These are phyloP conservation scores for Drosophila pallidifrons DNA, from an alignment of 1,140 invertebrate genomes.

Conservation along the genomic window DNA sequence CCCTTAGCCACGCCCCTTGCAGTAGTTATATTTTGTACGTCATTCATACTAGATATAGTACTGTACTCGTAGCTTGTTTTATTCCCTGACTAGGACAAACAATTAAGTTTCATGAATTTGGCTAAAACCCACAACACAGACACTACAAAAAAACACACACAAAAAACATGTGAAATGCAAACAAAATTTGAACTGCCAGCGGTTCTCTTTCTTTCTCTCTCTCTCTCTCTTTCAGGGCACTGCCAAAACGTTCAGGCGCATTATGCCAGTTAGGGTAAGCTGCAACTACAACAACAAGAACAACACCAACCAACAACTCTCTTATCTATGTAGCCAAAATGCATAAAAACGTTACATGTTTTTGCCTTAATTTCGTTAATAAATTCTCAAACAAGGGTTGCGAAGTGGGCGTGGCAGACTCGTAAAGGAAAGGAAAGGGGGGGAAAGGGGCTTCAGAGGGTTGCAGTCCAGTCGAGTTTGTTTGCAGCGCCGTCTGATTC, in stretches of 20 bases:
- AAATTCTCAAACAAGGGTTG: conserved; percentile 46
- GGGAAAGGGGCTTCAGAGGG: conserved; percentile 1
- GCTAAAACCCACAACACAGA: conserved; percentile 56
- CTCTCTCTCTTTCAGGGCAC: conserved; percentile 78
- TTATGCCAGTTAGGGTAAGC: conserved; percentile 84
- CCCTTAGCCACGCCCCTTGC: conserved; percentile 13
- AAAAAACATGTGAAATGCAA: conserved; percentile 33
- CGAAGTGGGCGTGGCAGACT: conserved; percentile 29
- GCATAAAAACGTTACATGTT: conserved; percentile 58
- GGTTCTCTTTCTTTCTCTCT: conserved; percentile 68
- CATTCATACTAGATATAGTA: conserved; percentile 6
- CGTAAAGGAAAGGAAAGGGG: not conserved
- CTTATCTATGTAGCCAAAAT: conserved; percentile 21
- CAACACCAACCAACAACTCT: conserved; percentile 34
- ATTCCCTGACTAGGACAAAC: conserved; percentile 47
- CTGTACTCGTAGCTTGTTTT: conserved; percentile 52
- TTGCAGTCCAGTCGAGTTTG: conserved; percentile 58
- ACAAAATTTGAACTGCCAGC: conserved; percentile 71
- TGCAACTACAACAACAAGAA: conserved; percentile 64
- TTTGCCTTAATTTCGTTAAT: conserved; percentile 66
- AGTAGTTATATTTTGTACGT: not conserved
- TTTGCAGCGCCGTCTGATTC: conserved; percentile 71
- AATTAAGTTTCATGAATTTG: conserved; percentile 51
- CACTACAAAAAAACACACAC: conserved; percentile 9
- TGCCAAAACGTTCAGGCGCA: conserved; percentile 76